A percentile compares a stretch with the other conserved stretches of the same genome.
Conservation (phyloP, 1,140 invertebrate genomes). For the Ceratosolen solmsi region DNA sequence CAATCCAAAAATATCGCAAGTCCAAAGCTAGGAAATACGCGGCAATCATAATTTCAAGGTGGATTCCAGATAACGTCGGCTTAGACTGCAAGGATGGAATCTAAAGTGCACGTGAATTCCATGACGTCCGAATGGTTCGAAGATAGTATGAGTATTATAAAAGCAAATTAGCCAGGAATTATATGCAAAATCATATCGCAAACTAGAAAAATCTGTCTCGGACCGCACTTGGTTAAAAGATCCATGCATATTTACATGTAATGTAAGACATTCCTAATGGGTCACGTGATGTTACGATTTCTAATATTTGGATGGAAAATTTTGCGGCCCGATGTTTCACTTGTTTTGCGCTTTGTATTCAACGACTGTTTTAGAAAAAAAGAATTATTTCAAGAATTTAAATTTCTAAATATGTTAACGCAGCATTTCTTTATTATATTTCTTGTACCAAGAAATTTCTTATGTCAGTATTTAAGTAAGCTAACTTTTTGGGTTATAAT, state of each 20-base stretch:
- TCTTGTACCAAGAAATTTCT: not conserved
- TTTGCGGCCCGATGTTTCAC: not conserved
- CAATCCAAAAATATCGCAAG: not conserved
- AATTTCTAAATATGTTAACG: not conserved
- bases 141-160: slow-evolving; percentile 36
- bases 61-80: slow-evolving; percentile 11
- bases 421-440: not conserved
- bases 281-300: not conserved
- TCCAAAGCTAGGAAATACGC: not conserved
- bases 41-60: slow-evolving; percentile 4
- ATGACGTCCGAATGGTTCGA: not conserved
- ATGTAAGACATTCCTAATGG: slow-evolving; percentile 6
- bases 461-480: not conserved
- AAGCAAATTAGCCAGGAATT: slow-evolving; percentile 31
- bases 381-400: not conserved
- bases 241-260: slow-evolving; percentile 9
- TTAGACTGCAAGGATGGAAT: slow-evolving; percentile 26
- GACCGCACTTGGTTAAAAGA: not conserved
- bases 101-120: slow-evolving; percentile 34
- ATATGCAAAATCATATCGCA: slow-evolving; percentile 17
- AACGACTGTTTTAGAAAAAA: not conserved
- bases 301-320: not conserved
- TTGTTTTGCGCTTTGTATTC: not conserved
- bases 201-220: slow-evolving; percentile 2
- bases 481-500: not conserved